Evolutionary conservation across 53 echinoderm and acorn worm species (phyloP), one percentile per base, ranked within the genome.

Genomic region (Paracentrotus lividus): DNA sequence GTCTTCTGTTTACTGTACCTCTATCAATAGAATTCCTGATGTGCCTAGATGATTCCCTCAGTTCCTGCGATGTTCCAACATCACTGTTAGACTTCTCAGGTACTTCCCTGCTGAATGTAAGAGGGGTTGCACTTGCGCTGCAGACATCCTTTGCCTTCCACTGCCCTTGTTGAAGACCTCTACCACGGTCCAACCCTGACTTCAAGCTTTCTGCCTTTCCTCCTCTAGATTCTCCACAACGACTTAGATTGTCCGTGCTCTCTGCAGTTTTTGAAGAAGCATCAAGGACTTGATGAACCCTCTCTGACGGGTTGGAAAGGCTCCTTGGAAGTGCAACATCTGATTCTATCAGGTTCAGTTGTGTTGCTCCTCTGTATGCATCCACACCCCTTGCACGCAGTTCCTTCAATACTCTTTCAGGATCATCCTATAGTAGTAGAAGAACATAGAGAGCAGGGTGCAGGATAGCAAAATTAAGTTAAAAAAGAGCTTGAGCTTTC

Each of bases 401-500:
- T 93, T 96, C 96, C 54, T 92, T 94, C 68, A 96, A 87, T 0
- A 97, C 96, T 84, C 93, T 88, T 15, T 95, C 95, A 5, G 99
- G 96, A 49, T 99, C 94, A 93, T 97, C 92, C 99, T 98, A 95
- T 0, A 91, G n/a, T n/a, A n/a, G n/a, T n/a, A n/a, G n/a, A n/a
- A n/a, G n/a, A n/a, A n/a, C n/a, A n/a, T n/a, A n/a, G n/a, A n/a
- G n/a, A n/a, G n/a, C n/a, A n/a, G n/a, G n/a, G n/a, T n/a, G n/a
- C n/a, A n/a, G n/a, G n/a, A n/a, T n/a, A n/a, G n/a, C n/a, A n/a
- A n/a, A n/a, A n/a, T n/a, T n/a, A n/a, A n/a, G n/a, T n/a, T n/a
- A n/a, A n/a, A n/a, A n/a, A n/a, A n/a, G n/a, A n/a, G n/a, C n/a
- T n/a, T n/a, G n/a, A n/a, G n/a, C n/a, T n/a, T n/a, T n/a, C n/a